Conservation (phyloP, 2,888 invertebrate genomes). For the Yponomeuta sedellus region DNA sequence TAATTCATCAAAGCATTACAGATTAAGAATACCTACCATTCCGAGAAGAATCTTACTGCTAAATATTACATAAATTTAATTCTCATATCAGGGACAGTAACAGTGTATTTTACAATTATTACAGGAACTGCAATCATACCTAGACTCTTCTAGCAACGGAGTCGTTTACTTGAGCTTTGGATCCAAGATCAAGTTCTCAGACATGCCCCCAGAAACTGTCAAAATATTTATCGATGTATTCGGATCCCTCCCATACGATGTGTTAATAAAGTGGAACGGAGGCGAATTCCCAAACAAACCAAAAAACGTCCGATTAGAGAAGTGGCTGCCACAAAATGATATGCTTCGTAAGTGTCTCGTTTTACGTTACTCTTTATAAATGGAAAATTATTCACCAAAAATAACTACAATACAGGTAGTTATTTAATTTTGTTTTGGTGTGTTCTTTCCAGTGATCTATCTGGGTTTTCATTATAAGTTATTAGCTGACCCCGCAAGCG, state of each 20-base stretch:
- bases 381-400: too few species aligned
- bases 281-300: slow-evolving; percentile 9
- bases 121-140: slow-evolving; percentile 11
- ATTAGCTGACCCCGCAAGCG: too few species aligned
- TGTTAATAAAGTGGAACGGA: slow-evolving; percentile 16
- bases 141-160: slow-evolving; percentile 13
- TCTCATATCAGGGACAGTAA: too few species aligned
- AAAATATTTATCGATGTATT: slow-evolving; percentile 10
- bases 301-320: slow-evolving; percentile 3
- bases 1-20: too few species aligned
- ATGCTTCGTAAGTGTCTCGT: slow-evolving; percentile 13
- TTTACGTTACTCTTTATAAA: too few species aligned
- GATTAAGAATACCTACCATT: too few species aligned
- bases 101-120: neutral
- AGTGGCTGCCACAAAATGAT: slow-evolving; percentile 17
- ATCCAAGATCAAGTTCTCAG: slow-evolving; percentile 13
- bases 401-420: too few species aligned
- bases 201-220: slow-evolving; percentile 4
- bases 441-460: too few species aligned
- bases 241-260: slow-evolving; percentile 14
- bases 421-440: too few species aligned
- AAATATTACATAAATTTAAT: too few species aligned
- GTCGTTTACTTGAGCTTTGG: slow-evolving; percentile 14
- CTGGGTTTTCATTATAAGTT: too few species aligned
- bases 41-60: too few species aligned